Conservation (phyloP, 92 coral and sea anemone genomes). For the Meandrina meandrites region DNA sequence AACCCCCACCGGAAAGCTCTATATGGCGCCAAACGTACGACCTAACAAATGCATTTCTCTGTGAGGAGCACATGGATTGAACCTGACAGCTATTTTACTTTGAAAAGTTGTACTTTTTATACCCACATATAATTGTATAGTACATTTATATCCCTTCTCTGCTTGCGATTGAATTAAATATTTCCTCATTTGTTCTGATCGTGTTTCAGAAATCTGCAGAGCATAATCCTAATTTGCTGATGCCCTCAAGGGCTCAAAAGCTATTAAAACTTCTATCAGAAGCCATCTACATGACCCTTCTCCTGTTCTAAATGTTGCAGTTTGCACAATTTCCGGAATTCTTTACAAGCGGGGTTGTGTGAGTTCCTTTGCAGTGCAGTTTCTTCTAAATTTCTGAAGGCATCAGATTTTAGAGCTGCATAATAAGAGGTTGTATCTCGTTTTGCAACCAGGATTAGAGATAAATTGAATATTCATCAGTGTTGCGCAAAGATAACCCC, state of each 20-base stretch:
- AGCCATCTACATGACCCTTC: neutral
- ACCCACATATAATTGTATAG: too few relatives aligned
- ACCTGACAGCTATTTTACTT: neutral
- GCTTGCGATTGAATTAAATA: conserved; percentile 2
- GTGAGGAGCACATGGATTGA: neutral
- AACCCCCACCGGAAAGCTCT: neutral
- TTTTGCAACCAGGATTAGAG: neutral
- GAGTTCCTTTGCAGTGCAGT: neutral
- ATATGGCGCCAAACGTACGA: neutral
- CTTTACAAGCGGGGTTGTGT: neutral
- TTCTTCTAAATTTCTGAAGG: neutral
- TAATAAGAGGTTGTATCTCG: neutral
- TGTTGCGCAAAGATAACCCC: neutral
- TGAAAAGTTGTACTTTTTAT: neutral
- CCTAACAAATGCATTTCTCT: neutral
- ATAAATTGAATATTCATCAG: neutral
- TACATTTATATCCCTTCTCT: neutral
- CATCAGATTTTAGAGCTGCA: neutral
- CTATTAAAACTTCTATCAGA: neutral
- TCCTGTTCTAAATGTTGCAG: neutral
- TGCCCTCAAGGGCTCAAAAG: neutral
- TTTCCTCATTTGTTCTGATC: neutral
- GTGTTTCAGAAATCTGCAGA: neutral
- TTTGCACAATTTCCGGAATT: neutral
- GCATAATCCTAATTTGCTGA: neutral